Evolutionary conservation across 2,113 vertebrate species (phyloP).

Genomic region (Xenus cinereus): DNA sequence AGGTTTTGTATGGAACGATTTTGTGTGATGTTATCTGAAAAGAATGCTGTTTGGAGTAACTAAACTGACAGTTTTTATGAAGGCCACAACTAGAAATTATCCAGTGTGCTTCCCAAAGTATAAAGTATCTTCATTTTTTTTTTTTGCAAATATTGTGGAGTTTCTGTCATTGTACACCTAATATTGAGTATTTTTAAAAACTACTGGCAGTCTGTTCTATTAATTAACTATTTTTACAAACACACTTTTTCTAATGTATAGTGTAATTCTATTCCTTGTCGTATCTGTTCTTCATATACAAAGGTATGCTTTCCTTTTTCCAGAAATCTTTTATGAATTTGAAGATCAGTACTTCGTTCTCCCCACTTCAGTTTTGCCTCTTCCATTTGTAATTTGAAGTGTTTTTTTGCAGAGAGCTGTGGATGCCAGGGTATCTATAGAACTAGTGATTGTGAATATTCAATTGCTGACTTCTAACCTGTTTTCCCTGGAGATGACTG

Average conservation of each 20-base stretch:
- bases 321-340: background rate
- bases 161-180: background rate
- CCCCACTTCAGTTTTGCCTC: background rate
- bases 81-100: background rate
- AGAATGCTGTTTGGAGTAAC: background rate
- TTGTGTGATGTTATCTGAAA: background rate
- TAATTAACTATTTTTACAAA: background rate
- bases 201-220: background rate
- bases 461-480: background rate
- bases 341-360: background rate
- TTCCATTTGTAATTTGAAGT: background rate
- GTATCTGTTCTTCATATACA: background rate
- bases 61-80: background rate
- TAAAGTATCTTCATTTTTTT: background rate
- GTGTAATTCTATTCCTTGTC: background rate
- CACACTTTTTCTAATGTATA: background rate
- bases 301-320: background rate
- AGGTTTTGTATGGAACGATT: background rate
- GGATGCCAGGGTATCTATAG: background rate
- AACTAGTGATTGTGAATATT: background rate
- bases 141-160: background rate
- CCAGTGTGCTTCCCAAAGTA: background rate
- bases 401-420: background rate
- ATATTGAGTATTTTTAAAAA: background rate
- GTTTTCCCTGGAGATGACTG: background rate